Evolutionary conservation across 2,797 vertebrate genomes (phyloP), one percentile per base, ranked within the genome.

Genomic region (Micromesistius poutassou): DNA sequence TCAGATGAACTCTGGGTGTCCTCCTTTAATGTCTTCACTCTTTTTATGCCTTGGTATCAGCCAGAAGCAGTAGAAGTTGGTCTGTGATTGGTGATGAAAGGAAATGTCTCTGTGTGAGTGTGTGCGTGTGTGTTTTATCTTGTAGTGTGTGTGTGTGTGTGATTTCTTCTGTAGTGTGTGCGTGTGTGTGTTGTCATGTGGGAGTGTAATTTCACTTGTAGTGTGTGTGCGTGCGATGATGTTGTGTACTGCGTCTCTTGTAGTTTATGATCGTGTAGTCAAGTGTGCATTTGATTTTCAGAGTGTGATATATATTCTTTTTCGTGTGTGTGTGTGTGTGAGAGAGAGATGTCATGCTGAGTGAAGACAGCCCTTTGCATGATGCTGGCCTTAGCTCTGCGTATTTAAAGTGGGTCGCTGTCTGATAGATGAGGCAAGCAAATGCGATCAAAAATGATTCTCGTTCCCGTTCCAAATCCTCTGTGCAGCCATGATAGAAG

Each of bases 1-100:
- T 25, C 62, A 28, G 62, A 28, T 68, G 62, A 68, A 68, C 62
- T 68, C 62, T 28, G 62, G 62, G 62, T 68, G 62, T 68, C 62
- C 62, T 68, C 62, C 22, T 68, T 25, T 28, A 25, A 68, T 28
- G 62, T 68, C 5, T 25, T 28, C 25, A 10, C 25, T 25, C n/a
- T 28, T 68, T 28, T 68, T n/a, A 28, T 68, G 55, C 5, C n/a
- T 62, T 25, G 25, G 62, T 28, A 68, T 28, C 62, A 68, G 62
- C 62, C 62, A 28, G 62, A 5, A 68, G 62, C 62, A 68, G 62
- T 68, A 4, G 62, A n/a, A 68, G 62, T 28, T 28, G 55, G 22
- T 62, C 55, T 62, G 55, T 62, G 22, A 22, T 62, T 62, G 6
- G 25, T n/a, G 55, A 62, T n/a, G 55, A 62, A 62, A 62, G 55